Base-by-base conservation (phyloP, 2,797 vertebrate species). In the Dendrocincla fuliginosa region DNA sequence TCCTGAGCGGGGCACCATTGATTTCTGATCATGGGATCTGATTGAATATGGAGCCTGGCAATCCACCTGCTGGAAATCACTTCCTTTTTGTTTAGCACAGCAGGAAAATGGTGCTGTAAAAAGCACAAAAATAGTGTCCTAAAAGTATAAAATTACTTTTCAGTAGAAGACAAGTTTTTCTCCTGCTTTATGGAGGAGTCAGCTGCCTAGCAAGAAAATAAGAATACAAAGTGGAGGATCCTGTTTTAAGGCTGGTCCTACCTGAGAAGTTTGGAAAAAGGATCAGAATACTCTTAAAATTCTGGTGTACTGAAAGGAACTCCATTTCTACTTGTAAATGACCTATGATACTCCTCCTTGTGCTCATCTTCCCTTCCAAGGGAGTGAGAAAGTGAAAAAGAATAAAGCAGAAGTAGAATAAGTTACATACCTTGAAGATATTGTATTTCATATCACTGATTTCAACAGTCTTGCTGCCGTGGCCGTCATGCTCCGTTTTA, bases 371-470 rank as follows among this genome's bases (percentile, higher is more conserved):
- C 16, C 28, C 24, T 63, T 67, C 82, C 44, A 56, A 69, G 23
- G 6, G 14, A 6, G 1, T 37, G 44, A 78, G 53, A n/a, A 52
- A 65, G 50, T 11, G 10, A 27, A 49, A 79, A 59, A 65, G n/a
- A 77, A 41, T 19, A 69, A 82, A 67, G 33, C 19, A 56, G 20
- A 70, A 57, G 50, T 16, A 41, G 27, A 4, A 6, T 30, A 52
- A 78, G 13, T 52, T 56, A 60, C 96, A 1, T 97, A 99, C 99
- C 99, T 99, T 98, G 84, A 99, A 99, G 68, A 99, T 98, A 82
- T 95, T 98, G 97, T 99, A 99, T 89, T 99, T 99, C 96, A 99
- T 94, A 10, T 99, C 98, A 0, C 96, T 97, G 96, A 99, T 99
- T 95, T 99, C 99, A 3, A 99, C 98, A 37, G 98, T 98, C 78